Conservation (phyloP, 1,140 invertebrate species). For the Drosophila pseudoobscura region DNA sequence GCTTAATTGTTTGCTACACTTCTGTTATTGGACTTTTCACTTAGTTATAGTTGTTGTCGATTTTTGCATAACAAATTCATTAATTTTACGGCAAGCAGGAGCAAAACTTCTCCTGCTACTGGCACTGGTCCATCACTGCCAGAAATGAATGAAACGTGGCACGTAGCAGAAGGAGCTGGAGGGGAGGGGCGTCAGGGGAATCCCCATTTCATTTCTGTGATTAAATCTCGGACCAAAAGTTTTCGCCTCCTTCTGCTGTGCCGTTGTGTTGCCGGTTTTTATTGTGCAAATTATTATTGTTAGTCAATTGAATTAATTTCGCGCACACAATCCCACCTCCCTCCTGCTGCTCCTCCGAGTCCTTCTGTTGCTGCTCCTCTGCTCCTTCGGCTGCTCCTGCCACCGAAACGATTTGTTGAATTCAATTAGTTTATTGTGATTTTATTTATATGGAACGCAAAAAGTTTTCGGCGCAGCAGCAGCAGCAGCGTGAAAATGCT, state of each 20-base stretch:
- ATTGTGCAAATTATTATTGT: slow-evolving; percentile 82
- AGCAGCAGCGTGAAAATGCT: slow-evolving; percentile 38
- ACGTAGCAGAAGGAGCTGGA: slow-evolving; percentile 15
- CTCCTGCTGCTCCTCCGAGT: background rate
- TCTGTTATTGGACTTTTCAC: slow-evolving; percentile 33
- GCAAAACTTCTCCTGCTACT: too few species aligned
- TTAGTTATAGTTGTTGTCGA: slow-evolving; percentile 41
- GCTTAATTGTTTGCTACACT: slow-evolving; percentile 57
- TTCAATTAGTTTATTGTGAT: slow-evolving; percentile 79
- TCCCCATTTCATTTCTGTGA: slow-evolving; percentile 38
- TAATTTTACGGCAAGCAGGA: slow-evolving; percentile 58
- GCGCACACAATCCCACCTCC: slow-evolving; percentile 19
- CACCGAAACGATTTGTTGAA: slow-evolving; percentile 66
- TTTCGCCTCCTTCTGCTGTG: slow-evolving; percentile 42
- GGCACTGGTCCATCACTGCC: too few species aligned
- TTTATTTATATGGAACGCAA: slow-evolving; percentile 48
- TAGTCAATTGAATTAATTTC: slow-evolving; percentile 80
- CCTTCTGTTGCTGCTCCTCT: background rate
- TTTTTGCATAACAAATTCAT: slow-evolving; percentile 80
- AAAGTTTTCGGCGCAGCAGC: slow-evolving; percentile 12
- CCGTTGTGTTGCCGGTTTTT: slow-evolving; percentile 72
- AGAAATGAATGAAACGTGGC: too few species aligned
- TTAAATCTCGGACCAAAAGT: slow-evolving; percentile 68
- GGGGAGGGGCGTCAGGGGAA: slow-evolving; percentile 16
- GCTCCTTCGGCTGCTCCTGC: background rate